Conservation (phyloP, 2,797 vertebrate species). For the Tympanoctomys barrerae region DNA sequence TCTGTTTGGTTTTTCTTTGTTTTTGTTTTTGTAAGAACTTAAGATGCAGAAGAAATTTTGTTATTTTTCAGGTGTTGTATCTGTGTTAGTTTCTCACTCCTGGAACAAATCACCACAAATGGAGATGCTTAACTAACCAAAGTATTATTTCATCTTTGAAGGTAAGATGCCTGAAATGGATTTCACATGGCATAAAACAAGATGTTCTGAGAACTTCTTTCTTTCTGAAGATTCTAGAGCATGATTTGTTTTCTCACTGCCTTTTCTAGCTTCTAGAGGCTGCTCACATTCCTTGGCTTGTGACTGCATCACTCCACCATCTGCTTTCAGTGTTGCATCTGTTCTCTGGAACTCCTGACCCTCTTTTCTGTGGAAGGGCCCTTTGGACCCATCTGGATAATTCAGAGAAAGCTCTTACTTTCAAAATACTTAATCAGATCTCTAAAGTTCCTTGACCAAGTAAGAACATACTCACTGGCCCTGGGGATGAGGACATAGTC, state of each 20-base stretch:
- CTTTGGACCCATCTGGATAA: not conserved
- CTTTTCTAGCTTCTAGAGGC: not conserved
- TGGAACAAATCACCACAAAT: not conserved
- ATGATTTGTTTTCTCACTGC: not conserved
- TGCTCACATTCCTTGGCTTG: not conserved
- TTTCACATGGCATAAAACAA: not conserved
- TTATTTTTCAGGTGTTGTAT: not conserved
- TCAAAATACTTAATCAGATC: conserved; percentile 9
- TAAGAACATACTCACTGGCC: not conserved
- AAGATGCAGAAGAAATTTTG: not conserved
- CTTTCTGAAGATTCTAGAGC: not conserved
- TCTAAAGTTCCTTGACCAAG: not conserved
- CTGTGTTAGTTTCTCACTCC: not conserved
- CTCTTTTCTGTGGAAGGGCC: not conserved
- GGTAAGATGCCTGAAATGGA: not conserved
- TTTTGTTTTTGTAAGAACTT: not conserved
- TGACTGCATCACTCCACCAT: not conserved
- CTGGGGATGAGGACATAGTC: not conserved
- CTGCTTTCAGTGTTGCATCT: not conserved
- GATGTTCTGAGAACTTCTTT: not conserved
- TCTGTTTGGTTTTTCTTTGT: not conserved
- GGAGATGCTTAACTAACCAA: not conserved
- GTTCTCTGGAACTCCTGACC: not conserved
- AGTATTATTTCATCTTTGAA: not conserved
- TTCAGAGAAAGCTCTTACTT: not conserved